These are phyloP conservation scores for Capra hircus DNA, from an alignment of 2,113 vertebrate species.

Conservation along the genomic window DNA sequence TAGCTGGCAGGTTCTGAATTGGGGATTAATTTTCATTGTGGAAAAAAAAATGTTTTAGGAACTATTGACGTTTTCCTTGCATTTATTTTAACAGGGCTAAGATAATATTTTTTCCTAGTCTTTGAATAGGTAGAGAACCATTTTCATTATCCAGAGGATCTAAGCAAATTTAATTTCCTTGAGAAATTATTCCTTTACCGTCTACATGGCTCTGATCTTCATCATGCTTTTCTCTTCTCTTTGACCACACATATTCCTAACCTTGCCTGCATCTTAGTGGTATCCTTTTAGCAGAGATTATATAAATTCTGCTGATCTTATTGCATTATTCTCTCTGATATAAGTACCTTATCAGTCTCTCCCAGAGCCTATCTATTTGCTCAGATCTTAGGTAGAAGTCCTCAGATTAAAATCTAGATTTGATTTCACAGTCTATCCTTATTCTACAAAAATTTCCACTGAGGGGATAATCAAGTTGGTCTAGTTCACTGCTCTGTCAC, in stretches of 20 bases:
- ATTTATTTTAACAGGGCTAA: background rate
- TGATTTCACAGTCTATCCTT: background rate
- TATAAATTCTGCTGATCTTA: background rate
- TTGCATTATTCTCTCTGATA: background rate
- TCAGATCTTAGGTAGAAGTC: background rate
- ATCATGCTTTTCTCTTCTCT: background rate
- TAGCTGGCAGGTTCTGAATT: background rate
- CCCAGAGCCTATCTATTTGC: background rate
- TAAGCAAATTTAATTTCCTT: background rate
- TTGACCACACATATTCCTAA: background rate
- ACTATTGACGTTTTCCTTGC: background rate
- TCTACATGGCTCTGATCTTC: rapidly evolving
- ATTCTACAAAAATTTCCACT: background rate
- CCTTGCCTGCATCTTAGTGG: background rate
- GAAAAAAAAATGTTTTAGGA: background rate
- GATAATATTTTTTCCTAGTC: background rate
- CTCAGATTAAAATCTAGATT: background rate
- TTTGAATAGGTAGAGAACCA: background rate
- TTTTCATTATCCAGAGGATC: too few relatives aligned
- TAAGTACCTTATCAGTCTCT: background rate
- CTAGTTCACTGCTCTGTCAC: background rate
- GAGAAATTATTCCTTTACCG: background rate
- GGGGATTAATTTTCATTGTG: background rate
- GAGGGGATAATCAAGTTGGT: background rate
- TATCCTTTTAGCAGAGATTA: background rate